A percentile compares a stretch with the other conserved stretches of the same genome.
phyloP scores from a whole-genome alignment of 1,140 invertebrate species.

The Potamilus streckersoni region DNA sequence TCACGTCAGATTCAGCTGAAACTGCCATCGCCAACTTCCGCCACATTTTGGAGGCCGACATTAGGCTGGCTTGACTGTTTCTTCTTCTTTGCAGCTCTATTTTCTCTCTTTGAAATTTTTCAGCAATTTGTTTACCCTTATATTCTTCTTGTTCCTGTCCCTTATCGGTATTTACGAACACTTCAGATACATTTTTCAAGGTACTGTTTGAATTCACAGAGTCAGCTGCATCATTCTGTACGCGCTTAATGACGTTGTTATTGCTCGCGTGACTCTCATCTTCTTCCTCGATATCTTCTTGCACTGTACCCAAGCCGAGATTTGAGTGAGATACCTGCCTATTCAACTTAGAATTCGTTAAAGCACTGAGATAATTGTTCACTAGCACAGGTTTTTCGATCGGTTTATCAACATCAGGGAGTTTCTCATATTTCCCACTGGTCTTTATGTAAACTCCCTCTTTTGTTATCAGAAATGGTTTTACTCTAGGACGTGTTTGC shows the following conservation, averaged over 20 bases:
- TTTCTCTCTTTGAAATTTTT: too few species aligned
- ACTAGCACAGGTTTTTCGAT: constrained; percentile 22
- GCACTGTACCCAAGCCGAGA: constrained; percentile 17
- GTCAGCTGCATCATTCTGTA: not conserved
- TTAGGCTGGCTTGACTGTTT: not conserved
- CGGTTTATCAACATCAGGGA: constrained; percentile 15
- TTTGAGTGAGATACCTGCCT: constrained; percentile 17
- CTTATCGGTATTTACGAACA: not conserved
- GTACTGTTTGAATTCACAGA: not conserved
- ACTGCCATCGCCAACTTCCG: constrained; percentile 7
- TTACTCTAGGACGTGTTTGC: too few species aligned
- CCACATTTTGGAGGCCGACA: constrained; percentile 4
- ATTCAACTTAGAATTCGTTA: constrained; percentile 5
- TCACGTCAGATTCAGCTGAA: constrained; percentile 1
- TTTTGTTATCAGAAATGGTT: constrained; percentile 26
- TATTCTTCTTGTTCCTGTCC: not conserved
- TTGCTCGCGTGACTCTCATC: constrained; percentile 9
- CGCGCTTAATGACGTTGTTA: not conserved
- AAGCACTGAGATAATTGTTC: constrained; percentile 18
- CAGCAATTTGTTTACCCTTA: too few species aligned
- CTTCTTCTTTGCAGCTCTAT: too few species aligned
- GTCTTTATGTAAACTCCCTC: constrained; percentile 30
- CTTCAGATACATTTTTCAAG: not conserved
- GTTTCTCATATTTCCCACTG: constrained; percentile 24
- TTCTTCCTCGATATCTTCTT: constrained; percentile 21